These are phyloP conservation scores for Gila orcuttii DNA, from an alignment of 2,113 vertebrate genomes.

Conservation along the genomic window DNA sequence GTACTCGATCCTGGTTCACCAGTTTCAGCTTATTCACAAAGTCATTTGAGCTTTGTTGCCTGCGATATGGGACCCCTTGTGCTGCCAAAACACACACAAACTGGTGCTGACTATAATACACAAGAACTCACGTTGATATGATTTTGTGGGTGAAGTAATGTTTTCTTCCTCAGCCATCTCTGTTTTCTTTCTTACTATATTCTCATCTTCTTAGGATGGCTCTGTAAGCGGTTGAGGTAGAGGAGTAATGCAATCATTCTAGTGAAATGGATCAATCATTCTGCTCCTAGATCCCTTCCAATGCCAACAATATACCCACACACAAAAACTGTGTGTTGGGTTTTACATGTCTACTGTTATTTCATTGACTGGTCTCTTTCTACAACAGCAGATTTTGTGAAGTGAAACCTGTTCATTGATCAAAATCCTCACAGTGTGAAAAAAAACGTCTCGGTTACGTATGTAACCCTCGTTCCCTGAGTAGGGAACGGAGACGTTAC, in stretches of 20 bases:
- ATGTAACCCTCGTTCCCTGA: no score
- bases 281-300: slow-evolving; percentile 35
- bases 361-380: slow-evolving; percentile 42
- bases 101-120: slow-evolving; percentile 41
- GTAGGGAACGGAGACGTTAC: no score
- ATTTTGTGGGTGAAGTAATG: slow-evolving; percentile 31
- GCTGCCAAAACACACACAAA: slow-evolving; percentile 14
- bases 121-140: slow-evolving; percentile 37
- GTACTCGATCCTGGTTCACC: slow-evolving; percentile 23
- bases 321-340: background rate
- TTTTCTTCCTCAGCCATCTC: slow-evolving; percentile 31
- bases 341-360: slow-evolving; percentile 39
- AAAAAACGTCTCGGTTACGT: no score
- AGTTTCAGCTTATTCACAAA: slow-evolving; percentile 20
- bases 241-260: slow-evolving; percentile 49
- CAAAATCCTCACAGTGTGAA: slow-evolving; percentile 37
- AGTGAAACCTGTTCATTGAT: slow-evolving; percentile 48
- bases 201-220: background rate
- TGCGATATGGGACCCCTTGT: slow-evolving; percentile 19
- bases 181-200: slow-evolving; percentile 27
- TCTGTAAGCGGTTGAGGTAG: slow-evolving; percentile 28
- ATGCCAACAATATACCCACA: slow-evolving; percentile 1
- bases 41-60: slow-evolving; percentile 20
- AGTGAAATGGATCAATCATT: slow-evolving; percentile 54
- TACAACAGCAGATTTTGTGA: slow-evolving; percentile 1